Evolutionary conservation across 92 coral and sea anemone species (phyloP), one percentile per base, ranked within the genome.

Genomic region (Epizoanthus rinbou): DNA sequence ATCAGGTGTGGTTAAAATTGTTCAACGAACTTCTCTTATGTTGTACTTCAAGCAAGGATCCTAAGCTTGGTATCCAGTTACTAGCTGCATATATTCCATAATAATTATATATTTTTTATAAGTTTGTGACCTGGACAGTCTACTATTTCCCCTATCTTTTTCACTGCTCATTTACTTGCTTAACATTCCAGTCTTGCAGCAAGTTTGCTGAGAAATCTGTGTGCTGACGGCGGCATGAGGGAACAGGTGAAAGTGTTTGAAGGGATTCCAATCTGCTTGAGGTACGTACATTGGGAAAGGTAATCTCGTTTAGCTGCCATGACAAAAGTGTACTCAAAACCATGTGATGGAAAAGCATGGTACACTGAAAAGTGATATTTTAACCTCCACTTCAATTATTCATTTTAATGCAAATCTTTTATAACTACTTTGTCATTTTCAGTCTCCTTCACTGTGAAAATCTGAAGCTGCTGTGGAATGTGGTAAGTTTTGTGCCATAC

Each of bases 241-340:
- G 99, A 97, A 73, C 99, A 97, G 75, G 94, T 97, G 43, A 97
- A 97, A 71, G 90, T 97, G 80, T 97, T 86, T 87, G 99, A 97
- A 83, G 98, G 99, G 13, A 94, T 97, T 64, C 99, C 98, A 24
- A 90, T 97, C 65, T 97, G 99, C 69, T 59, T 97, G 57, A 97
- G 99, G 99, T 97, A 79, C 57, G 66, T 50, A 50, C 54, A 41
- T n/a, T 37, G 43, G 5, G 43, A 3, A 37, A 6, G 43, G 43
- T 37, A 28, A 2, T 28, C 31, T 28, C 2, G 31, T 28, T 28
- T 28, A 28, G 31, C 31, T 28, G 31, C 31, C 31, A 28, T 28
- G 31, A 28, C 31, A 28, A 43, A 43, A 43, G 7, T 43, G 10
- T 43, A 10, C 8, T 43, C 50, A 43, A 43, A 43, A 10, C 50